Evolutionary conservation across 2,113 vertebrate genomes (phyloP), one percentile per base, ranked within the genome.

Genomic region (Sapajus apella): DNA sequence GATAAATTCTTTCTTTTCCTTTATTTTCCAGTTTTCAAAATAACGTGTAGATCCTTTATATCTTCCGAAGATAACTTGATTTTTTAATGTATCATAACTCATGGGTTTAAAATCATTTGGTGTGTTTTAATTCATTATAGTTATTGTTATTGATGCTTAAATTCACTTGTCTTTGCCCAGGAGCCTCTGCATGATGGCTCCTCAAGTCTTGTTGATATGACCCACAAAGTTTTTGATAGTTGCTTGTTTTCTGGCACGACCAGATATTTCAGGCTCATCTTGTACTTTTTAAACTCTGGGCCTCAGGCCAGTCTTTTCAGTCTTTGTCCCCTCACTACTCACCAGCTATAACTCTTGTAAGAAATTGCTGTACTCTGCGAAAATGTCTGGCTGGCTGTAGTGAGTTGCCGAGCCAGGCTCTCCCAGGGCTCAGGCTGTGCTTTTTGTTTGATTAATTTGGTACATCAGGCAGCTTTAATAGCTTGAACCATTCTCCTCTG

Each of bases 51-150:
- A 8, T 87, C 52, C 37, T 94, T 77, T 90, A 40, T 32, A 61
- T 95, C 35, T 87, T 87, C 30, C 16, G 66, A 66, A 80, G 32
- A 47, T 76, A 87, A 32, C 81, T 81, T 90, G 47, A 68, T 79
- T 92, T 88, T 86, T 75, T 30, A 90, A 47, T 75, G 27, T 84
- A 30, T 91, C 43, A 66, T 89, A 89, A 94, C 68, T 91, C n/a
- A 27, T 45, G 9, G 21, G 5, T 56, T 87, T 91, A 91, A 87
- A 95, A 50, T 61, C 5, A 52, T 88, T 85, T 89, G 58, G 21
- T 94, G 40, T 89, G 32, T 93, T 91, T 85, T 11, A 88, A 21
- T 45, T 12, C 11, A 32, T 58, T 85, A 27, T 2, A 50, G 2
- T 93, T 76, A 35, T 64, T 90, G 85, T 72, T 94, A 77, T 37